Conservation (phyloP, 1,140 invertebrate species). For the Dermatophagoides farinae region DNA sequence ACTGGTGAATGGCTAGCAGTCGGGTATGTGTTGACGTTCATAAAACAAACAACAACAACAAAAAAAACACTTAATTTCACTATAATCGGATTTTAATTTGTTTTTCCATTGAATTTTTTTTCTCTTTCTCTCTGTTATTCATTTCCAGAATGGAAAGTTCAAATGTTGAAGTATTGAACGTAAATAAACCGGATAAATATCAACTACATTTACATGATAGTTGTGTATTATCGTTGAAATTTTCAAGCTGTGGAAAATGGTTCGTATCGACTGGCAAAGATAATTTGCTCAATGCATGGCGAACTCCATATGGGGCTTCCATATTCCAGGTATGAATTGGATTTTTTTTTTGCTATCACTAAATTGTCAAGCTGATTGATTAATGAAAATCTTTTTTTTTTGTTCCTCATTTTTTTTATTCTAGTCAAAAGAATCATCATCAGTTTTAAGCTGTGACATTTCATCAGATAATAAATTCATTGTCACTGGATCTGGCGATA, state of each 20-base stretch:
- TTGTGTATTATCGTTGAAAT: conserved; percentile 90
- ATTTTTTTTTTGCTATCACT: background rate
- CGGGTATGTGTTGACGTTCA: conserved; percentile 24
- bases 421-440: conserved; percentile 93
- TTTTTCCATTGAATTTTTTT: background rate
- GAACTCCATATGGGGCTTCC: conserved; percentile 83
- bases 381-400: background rate
- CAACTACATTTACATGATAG: conserved; percentile 92
- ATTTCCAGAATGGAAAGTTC: conserved; percentile 70
- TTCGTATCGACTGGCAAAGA: conserved; percentile 98
- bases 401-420: conserved; percentile 20
- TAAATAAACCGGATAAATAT: conserved; percentile 69
- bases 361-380: background rate
- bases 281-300: conserved; percentile 90
- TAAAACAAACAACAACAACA: background rate
- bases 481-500: conserved; percentile 93
- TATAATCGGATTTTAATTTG: background rate
- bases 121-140: too few relatives aligned
- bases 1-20: conserved; percentile 94
- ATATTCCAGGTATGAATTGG: conserved; percentile 67
- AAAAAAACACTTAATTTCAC: background rate
- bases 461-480: conserved; percentile 96
- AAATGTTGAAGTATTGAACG: conserved; percentile 82
- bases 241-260: conserved; percentile 93
- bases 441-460: conserved; percentile 95